Base-by-base conservation (phyloP, 1,140 invertebrate species). In the Cherax quadricarinatus region DNA sequence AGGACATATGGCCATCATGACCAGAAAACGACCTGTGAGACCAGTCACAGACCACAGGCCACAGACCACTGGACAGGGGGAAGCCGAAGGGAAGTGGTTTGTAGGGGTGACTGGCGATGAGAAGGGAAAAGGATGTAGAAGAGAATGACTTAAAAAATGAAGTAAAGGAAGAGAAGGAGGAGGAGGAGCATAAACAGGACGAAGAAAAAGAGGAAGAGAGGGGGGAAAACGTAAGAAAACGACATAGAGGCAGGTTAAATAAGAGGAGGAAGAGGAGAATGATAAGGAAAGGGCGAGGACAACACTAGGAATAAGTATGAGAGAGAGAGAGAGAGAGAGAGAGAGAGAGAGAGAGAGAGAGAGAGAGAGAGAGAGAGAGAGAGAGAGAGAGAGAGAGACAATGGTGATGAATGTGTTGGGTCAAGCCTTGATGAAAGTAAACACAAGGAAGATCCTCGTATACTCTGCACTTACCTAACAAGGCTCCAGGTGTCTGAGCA, bases 11-110 rank as follows among this genome's bases (percentile, higher is more conserved):
- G 73, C 87, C 87, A 89, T 89, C 87, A 89, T 62, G 24, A 73
- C 88, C 88, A 89, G 88, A 89, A 83, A 89, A 89, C 88, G 88
- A 89, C 41, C 80, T 79, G 88, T 83, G 88, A 83, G 82, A 89
- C 88, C 82, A 70, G 83, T 80, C 88, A 24, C 88, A 75, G 57
- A 89, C 88, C 88, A 41, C 80, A 41, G 30, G 62, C 80, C 88
- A 70, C 88, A 57, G 60, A 21, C 86, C 70, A 57, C 53, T 57
- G 53, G 12, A 57, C 6, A 18, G 49, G 24, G 41, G 48, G 73
- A 79, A 66, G 62, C 48, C 48, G 86, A 57, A 49, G 66, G 18
- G 24, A 70, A 51, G 86, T 9, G 81, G n/a, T n/a, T 6, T 7
- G 41, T 49, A n/a, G 80, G 41, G 51, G 41, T 48, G 6, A n/a